Evolutionary conservation across 2,888 invertebrate genomes (phyloP), one percentile per base, ranked within the genome.

Genomic region (Limnephilus auricula): DNA sequence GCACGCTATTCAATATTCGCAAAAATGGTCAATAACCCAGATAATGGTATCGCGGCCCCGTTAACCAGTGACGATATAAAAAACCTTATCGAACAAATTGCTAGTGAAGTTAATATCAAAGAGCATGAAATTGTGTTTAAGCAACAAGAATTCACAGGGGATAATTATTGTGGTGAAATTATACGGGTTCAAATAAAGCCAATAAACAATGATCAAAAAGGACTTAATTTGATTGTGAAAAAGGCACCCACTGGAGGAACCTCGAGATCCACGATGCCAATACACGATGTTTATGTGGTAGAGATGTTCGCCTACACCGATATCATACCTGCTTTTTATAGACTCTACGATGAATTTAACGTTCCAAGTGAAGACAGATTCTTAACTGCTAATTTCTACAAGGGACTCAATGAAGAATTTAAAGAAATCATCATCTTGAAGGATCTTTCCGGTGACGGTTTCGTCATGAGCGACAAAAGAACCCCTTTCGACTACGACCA

Each of bases 401-500:
- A 94, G 0, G 94, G 94, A 6, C 93, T 93, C 25, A 37, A 91
- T 2, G 93, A 93, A 4, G 65, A 91, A 3, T 93, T 93, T 0
- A 93, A 94, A 25, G 95, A 95, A 91, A 94, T 94, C 0, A 90
- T 95, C 0, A 93, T 95, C 0, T 90, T 95, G 87, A 95, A 95
- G 91, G 94, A 95, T 92, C 93, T 95, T 45, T 91, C 93, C 2
- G 93, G 90, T 0, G 91, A 93, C 34, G 95, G 95, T 0, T 96
- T 94, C 89, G 92, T 89, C 0, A 90, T 94, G 0, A 94, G 94
- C 45, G 94, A 95, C 78, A 94, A 95, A 90, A 94, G 94, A 18
- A 93, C 94, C 30, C 93, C 94, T 0, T 93, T 95, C 30, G 94
- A 94, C 86, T 95, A 95, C 94, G 94, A 94, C 2, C 95, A 95